Evolutionary conservation across 2,113 vertebrate genomes (phyloP), one percentile per base, ranked within the genome.

Genomic region (Prietella phreatophila): DNA sequence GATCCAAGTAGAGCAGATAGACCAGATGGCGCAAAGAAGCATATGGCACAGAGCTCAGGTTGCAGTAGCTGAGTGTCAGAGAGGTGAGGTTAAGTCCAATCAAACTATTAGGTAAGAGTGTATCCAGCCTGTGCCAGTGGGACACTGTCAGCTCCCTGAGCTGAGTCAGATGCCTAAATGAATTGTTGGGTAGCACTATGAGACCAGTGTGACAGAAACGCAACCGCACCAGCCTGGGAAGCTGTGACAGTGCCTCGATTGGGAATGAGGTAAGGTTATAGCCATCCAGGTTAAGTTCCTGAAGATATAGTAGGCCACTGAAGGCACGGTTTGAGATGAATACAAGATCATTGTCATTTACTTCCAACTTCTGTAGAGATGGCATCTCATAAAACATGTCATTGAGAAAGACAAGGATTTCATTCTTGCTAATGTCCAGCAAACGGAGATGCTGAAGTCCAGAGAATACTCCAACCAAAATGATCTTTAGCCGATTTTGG

Each of bases 361-460:
- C 92, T 79, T 93, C 94, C 47, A 97, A 89, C 56, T 92, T 93
- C 89, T 91, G 92, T 25, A 98, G 94, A 33, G 87, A 91, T 0
- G 85, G 65, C 60, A 97, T 92, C 76, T 96, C 95, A 5, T 90
- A 80, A 88, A 98, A 98, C 4, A 95, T 95, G 83, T 96, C 95
- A 27, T 97, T 97, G 3, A 97, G 92, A 73, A 98, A 95, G 60
- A 98, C 94, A 39, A 97, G 95, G 4, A 98, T 95, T 87, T 96
- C 93, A 83, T 98, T 98, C 65, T 93, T 88, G 63, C 97, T 95
- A 33, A 98, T 91, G 88, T 98, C 97, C 33, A 98, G 93, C 25
- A 96, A 55, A 0, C 90, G 94, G 20, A 98, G 95, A 84, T 90
- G 93, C 0, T 91, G 65, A 78, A 97, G 94, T 3, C 96, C 96